These are phyloP conservation scores for Agonopterix alstromeriana DNA, from an alignment of 2,888 invertebrate species.

Conservation along the genomic window DNA sequence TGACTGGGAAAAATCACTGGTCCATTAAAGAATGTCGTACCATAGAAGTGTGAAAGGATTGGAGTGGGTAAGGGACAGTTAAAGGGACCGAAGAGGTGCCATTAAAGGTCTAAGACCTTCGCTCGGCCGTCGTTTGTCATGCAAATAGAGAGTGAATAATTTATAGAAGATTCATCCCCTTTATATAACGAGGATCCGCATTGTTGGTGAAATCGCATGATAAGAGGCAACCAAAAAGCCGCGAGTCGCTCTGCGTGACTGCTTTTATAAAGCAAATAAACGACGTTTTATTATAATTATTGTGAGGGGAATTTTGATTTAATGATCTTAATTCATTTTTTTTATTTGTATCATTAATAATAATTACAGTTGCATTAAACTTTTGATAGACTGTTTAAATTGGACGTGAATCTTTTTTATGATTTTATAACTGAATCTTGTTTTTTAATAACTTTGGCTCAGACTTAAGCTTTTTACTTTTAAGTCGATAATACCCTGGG, in stretches of 20 bases:
- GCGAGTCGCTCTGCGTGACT: constrained; percentile 9
- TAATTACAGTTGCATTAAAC: too few relatives aligned
- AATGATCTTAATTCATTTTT: background rate
- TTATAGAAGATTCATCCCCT: constrained; percentile 59
- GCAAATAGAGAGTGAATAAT: constrained; percentile 72
- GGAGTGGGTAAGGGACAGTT: constrained; percentile 23
- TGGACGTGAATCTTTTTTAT: too few relatives aligned
- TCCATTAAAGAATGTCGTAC: constrained; percentile 53
- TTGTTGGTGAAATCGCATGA: constrained; percentile 46
- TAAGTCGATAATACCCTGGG: too few relatives aligned
- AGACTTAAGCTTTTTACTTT: too few relatives aligned
- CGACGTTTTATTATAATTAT: constrained; percentile 4
- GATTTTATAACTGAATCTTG: too few relatives aligned
- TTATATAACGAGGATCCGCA: constrained; percentile 45
- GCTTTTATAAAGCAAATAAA: constrained; percentile 7
- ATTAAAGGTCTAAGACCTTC: constrained; percentile 62
- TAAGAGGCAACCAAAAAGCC: constrained; percentile 19
- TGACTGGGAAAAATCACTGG: constrained; percentile 63
- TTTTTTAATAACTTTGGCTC: too few relatives aligned
- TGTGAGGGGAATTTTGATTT: background rate
- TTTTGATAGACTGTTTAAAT: too few relatives aligned
- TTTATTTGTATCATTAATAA: too few relatives aligned
- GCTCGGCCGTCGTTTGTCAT: constrained; percentile 63
- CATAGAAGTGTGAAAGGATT: constrained; percentile 39
- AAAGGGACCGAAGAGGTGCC: constrained; percentile 45